Percentiles rank a stretch among this genome's conserved stretches.
Evolutionary conservation across 2,113 vertebrate species (phyloP).

Genomic region (Phrynosoma platyrhinos): DNA sequence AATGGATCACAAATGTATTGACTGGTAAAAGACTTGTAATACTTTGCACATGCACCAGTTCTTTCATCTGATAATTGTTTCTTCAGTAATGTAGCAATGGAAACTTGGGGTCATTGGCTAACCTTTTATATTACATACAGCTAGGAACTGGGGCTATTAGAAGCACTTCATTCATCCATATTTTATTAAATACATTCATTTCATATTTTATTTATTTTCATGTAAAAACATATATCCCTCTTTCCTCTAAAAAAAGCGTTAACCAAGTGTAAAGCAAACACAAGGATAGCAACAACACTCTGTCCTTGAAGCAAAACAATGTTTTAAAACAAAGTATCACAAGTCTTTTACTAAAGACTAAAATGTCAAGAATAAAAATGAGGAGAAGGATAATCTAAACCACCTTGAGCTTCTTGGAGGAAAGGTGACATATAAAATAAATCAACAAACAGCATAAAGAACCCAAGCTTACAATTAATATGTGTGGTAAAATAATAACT

Average conservation of each 20-base stretch:
- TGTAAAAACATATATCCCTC: not conserved
- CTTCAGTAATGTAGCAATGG: constrained; percentile 30
- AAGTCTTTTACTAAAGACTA: not conserved
- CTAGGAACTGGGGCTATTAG: constrained; percentile 31
- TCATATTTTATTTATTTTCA: not conserved
- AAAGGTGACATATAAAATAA: too few relatives aligned
- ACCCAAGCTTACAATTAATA: too few relatives aligned
- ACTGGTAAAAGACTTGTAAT: constrained; percentile 44
- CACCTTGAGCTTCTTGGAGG: too few relatives aligned
- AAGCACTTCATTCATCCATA: constrained; percentile 14
- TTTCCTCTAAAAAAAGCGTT: not conserved
- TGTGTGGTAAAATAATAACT: too few relatives aligned
- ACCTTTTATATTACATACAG: not conserved
- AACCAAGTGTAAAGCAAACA: not conserved
- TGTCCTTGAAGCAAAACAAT: not conserved
- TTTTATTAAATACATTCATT: constrained; percentile 11
- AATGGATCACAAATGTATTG: constrained; percentile 44
- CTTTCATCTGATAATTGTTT: constrained; percentile 12
- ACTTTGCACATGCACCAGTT: not conserved
- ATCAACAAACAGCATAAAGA: too few relatives aligned
- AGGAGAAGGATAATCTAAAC: too few relatives aligned
- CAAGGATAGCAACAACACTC: not conserved
- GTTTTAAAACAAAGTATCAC: not conserved
- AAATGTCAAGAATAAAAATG: too few relatives aligned
- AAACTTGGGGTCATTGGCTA: not conserved